These are phyloP conservation scores for Silurus meridionalis DNA, from an alignment of 2,113 vertebrate species.

Conservation along the genomic window DNA sequence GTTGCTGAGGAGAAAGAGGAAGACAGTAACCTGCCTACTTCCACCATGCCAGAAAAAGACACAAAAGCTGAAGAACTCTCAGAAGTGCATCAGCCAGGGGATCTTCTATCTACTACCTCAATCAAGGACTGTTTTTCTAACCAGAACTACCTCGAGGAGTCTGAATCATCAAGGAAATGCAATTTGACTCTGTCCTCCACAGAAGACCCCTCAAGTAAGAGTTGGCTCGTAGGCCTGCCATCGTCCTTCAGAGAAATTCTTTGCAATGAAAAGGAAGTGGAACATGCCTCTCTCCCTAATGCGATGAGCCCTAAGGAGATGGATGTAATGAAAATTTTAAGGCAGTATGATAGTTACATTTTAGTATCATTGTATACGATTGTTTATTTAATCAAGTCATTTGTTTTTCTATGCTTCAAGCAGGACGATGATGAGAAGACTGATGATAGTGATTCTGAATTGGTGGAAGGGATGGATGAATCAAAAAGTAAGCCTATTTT, in stretches of 20 bases:
- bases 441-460: conserved; percentile 34
- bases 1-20: background rate
- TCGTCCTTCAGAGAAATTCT: background rate
- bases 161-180: background rate
- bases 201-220: background rate
- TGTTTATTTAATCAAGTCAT: background rate
- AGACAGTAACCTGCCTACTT: conserved; percentile 46
- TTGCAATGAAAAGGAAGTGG: background rate
- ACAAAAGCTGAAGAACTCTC: background rate
- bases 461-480: background rate
- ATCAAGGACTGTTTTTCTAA: background rate
- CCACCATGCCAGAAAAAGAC: conserved; percentile 43
- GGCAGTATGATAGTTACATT: background rate
- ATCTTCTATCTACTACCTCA: background rate
- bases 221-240: background rate
- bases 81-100: background rate
- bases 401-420: background rate
- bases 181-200: background rate
- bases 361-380: background rate
- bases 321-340: background rate
- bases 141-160: background rate
- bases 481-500: conserved; percentile 10
- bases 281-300: background rate
- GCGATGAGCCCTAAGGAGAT: background rate
- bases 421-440: background rate